Conservation (phyloP, 2,797 vertebrate species). For the Cyprinella venusta region DNA sequence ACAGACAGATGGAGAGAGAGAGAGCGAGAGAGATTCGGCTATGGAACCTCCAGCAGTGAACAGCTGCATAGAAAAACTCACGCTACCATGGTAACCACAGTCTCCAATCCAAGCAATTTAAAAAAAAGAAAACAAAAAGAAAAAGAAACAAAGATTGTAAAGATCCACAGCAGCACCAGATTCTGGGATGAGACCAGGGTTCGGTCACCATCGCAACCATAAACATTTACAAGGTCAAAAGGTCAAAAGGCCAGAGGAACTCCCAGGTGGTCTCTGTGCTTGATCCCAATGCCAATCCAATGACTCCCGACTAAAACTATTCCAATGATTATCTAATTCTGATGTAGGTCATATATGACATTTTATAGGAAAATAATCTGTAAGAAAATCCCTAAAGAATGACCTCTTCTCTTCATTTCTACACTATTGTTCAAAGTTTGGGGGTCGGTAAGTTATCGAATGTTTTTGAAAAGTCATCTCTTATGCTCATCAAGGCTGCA, state of each 20-base stretch:
- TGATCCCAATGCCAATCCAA: not conserved
- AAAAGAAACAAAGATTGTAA: conserved; percentile 24
- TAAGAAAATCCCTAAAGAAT: not conserved
- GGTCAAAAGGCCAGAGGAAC: conserved; percentile 25
- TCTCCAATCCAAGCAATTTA: conserved; percentile 49
- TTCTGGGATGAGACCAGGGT: conserved; percentile 25
- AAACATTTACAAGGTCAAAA: conserved; percentile 30
- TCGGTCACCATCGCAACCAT: conserved; percentile 14
- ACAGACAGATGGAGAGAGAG: conserved; percentile 13
- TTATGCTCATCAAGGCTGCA: not conserved
- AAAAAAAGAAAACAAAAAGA: conserved; percentile 27
- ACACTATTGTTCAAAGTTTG: not conserved
- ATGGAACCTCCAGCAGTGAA: conserved; percentile 71
- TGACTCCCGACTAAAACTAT: conserved; percentile 14
- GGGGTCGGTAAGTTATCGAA: not conserved
- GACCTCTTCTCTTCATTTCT: not conserved
- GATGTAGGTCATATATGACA: not conserved
- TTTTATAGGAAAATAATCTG: not conserved
- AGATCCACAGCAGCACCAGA: conserved; percentile 29
- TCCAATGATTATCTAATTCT: not conserved
- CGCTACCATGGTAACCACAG: conserved; percentile 70
- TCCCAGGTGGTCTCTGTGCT: conserved; percentile 27
- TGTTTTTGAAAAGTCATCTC: not conserved
- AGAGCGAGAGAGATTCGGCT: conserved; percentile 30
- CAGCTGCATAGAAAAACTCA: conserved; percentile 76